Base-by-base conservation (phyloP, 2,113 vertebrate species). In the Triplophysa siluroides region DNA sequence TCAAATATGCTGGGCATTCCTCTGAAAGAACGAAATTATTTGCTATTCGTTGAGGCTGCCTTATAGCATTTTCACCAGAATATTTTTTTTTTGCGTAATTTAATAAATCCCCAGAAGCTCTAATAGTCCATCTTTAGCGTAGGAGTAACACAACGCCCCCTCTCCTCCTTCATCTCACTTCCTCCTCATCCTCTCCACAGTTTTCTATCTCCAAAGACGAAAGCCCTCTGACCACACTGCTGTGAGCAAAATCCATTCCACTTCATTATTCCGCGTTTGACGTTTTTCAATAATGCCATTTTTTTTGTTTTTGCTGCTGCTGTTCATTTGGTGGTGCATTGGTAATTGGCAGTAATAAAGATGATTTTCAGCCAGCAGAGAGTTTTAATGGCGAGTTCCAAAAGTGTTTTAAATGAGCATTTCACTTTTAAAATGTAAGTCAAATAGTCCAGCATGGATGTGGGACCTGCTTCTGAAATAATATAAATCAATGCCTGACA, bases 91-190 rank as follows among this genome's bases (percentile, higher is more conserved):
- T n/a, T 41, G 50, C 62, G 58, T 60, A 74, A 75, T 67, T 67
- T 41, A 80, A 66, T 67, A 14, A 77, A 61, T 26, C 60, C 58
- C 41, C 73, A 63, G 14, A 43, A 75, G 33, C 76, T 69, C 26
- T 77, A 79, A 62, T 60, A 75, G 77, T 18, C 45, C 64, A 47
- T 69, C 63, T 83, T 79, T 69, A 63, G 67, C 54, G 71, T 79
- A 52, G 81, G 77, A 79, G 77, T 64, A 56, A 41, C 65, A 62
- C 12, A 79, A 68, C 54, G 14, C 71, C 81, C 64, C 73, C 67
- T 26, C 50, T 38, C 62, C 69, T 41, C 62, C 76, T 78, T 66
- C 56, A 78, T 74, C 63, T 82, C 73, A 71, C n/a, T 52, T 79
- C 43, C 68, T 71, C 61, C 69, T 72, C 23, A 19, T 38, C 26